Evolutionary conservation across 2,113 vertebrate species (phyloP).

Genomic region (Morone chrysops): DNA sequence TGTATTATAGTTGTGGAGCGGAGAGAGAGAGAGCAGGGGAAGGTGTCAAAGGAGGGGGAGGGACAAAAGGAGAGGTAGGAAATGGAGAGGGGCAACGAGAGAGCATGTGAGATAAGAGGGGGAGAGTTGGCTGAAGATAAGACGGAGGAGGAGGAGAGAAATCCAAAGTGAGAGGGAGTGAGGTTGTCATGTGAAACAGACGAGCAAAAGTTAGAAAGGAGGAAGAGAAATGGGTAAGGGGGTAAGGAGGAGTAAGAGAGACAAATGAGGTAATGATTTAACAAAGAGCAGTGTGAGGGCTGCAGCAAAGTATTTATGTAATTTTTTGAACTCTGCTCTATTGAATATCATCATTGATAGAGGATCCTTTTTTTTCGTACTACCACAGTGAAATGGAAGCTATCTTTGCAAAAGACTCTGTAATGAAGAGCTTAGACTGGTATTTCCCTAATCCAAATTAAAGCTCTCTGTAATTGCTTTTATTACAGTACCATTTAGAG

Average conservation of each 20-base stretch:
- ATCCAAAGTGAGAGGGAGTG: conserved; percentile 18
- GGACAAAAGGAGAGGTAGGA: conserved; percentile 39
- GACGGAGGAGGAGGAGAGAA: conserved; percentile 30
- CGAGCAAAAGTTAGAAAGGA: conserved; percentile 27
- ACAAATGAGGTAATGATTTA: conserved; percentile 53
- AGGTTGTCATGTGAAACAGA: conserved; percentile 34
- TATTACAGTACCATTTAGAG: conserved; percentile 43
- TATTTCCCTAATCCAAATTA: conserved; percentile 66
- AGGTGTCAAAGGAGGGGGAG: conserved; percentile 44
- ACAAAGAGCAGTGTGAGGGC: conserved; percentile 13
- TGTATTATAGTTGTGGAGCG: conserved; percentile 73
- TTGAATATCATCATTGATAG: conserved; percentile 24
- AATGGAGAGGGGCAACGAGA: conserved; percentile 42
- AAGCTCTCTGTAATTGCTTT: conserved; percentile 64
- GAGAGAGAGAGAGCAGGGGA: conserved; percentile 5
- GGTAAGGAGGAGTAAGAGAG: conserved; percentile 26
- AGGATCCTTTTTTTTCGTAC: conserved; percentile 12
- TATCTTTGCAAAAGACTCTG: conserved; percentile 41
- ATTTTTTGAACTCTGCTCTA: conserved; percentile 23
- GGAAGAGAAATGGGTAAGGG: conserved; percentile 17
- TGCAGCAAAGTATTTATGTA: conserved; percentile 37
- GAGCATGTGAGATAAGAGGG: conserved; percentile 53
- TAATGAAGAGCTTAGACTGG: conserved; percentile 63
- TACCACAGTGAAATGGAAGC: conserved; percentile 24
- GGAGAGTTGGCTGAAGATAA: conserved; percentile 45